Conservation (phyloP, 2,797 vertebrate species). For the Eulemur albifrons region DNA sequence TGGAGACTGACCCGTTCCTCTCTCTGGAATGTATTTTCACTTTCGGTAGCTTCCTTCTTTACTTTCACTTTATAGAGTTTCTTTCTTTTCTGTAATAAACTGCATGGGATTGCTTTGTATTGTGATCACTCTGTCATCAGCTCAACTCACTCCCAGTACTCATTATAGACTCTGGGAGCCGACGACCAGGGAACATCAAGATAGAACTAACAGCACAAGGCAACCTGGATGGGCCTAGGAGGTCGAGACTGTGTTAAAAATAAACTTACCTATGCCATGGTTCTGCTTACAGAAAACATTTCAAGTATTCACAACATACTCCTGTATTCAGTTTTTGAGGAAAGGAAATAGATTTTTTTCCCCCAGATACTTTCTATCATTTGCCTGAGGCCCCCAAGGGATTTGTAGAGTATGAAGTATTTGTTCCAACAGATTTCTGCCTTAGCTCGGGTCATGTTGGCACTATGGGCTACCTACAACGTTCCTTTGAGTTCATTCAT, state of each 20-base stretch:
- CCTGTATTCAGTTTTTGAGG: not conserved
- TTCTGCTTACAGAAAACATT: conserved; percentile 27
- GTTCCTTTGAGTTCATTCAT: not conserved
- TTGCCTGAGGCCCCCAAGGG: not conserved
- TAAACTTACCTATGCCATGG: not conserved
- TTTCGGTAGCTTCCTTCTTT: no score
- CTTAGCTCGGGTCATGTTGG: not conserved
- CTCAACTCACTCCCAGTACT: no score
- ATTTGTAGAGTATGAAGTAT: not conserved
- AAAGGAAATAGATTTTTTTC: not conserved
- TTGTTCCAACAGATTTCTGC: not conserved
- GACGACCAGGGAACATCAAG: not conserved
- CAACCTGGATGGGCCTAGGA: not conserved
- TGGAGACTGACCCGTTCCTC: no score
- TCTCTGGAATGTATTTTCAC: no score
- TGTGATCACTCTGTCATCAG: no score
- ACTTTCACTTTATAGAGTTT: no score
- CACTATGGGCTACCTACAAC: not conserved
- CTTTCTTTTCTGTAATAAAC: no score
- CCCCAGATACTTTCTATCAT: not conserved
- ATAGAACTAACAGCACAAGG: not conserved
- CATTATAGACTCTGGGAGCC: no score
- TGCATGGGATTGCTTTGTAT: no score
- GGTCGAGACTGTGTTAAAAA: not conserved
- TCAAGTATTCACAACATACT: not conserved